These are phyloP conservation scores for Tylochromis polylepis DNA, from an alignment of 2,113 vertebrate species.

Conservation along the genomic window DNA sequence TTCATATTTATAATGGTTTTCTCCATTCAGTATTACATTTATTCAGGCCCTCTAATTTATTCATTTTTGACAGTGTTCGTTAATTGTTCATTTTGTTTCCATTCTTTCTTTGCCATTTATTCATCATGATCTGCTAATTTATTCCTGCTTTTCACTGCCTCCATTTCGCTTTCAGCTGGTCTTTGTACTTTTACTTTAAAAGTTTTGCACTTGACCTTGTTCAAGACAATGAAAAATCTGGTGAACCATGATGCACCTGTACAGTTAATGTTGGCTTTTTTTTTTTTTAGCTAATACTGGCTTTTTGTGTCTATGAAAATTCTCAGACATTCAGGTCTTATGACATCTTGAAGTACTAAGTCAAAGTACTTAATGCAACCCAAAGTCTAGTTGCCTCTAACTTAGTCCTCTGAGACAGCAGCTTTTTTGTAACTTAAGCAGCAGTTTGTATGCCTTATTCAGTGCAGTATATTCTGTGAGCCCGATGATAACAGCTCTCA, in stretches of 20 bases:
- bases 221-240: conserved; percentile 23
- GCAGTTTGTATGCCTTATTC: conserved; percentile 60
- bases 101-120: conserved; percentile 32
- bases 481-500: conserved; percentile 39
- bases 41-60: conserved; percentile 31
- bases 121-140: conserved; percentile 26
- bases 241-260: conserved; percentile 42
- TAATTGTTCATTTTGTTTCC: conserved; percentile 41
- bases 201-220: conserved; percentile 41
- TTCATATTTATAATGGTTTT: conserved; percentile 12
- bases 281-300: not conserved
- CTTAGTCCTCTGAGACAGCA: conserved; percentile 11
- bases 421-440: conserved; percentile 49
- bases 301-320: conserved; percentile 10
- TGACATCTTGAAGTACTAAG: conserved; percentile 7
- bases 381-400: conserved; percentile 13
- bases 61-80: conserved; percentile 31
- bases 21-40: not conserved
- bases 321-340: conserved; percentile 16
- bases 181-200: conserved; percentile 23
- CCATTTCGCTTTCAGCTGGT: conserved; percentile 22
- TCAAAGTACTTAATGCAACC: conserved; percentile 11
- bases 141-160: conserved; percentile 26
- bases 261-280: conserved; percentile 15
- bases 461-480: conserved; percentile 42